Percentiles rank a stretch among this genome's conserved stretches.
These are phyloP conservation scores for Artemisiospiza belli DNA, from an alignment of 2,113 vertebrate species.

Conservation along the genomic window DNA sequence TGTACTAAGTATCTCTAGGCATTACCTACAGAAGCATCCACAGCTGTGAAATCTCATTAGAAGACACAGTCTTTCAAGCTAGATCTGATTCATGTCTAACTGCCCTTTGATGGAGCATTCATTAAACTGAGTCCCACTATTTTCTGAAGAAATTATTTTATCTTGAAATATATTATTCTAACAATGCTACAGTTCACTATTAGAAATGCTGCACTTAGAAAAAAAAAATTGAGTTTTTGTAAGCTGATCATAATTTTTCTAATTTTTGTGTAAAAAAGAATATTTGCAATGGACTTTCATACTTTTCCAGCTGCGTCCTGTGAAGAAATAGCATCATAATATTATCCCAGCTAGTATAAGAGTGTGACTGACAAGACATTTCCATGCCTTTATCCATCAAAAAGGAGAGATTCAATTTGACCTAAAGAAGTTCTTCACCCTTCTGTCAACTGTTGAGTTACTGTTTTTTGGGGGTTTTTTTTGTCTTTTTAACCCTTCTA, in stretches of 20 bases:
- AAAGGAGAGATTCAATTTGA: not conserved
- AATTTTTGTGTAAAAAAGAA: not conserved
- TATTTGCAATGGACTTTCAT: not conserved
- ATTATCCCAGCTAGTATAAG: not conserved
- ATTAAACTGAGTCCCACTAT: not conserved
- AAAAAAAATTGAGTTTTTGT: not conserved
- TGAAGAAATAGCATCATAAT: not conserved
- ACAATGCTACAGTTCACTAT: not conserved
- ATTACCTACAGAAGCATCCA: not conserved
- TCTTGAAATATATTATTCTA: not conserved
- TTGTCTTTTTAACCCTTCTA: not conserved
- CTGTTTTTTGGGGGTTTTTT: rapidly evolving
- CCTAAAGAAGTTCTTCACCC: not conserved
- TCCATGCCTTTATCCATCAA: not conserved
- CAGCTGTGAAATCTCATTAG: not conserved
- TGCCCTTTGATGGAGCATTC: not conserved
- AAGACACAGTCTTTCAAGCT: not conserved
- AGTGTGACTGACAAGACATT: not conserved
- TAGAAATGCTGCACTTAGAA: not conserved
- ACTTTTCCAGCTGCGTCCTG: not conserved
- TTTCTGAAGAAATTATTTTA: not conserved
- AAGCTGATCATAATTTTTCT: not conserved
- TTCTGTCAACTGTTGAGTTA: not conserved
- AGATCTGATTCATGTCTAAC: not conserved
- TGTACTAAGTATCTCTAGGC: not conserved